phyloP scores from a whole-genome alignment of 2,797 vertebrate species.

The Spinus pinus region DNA sequence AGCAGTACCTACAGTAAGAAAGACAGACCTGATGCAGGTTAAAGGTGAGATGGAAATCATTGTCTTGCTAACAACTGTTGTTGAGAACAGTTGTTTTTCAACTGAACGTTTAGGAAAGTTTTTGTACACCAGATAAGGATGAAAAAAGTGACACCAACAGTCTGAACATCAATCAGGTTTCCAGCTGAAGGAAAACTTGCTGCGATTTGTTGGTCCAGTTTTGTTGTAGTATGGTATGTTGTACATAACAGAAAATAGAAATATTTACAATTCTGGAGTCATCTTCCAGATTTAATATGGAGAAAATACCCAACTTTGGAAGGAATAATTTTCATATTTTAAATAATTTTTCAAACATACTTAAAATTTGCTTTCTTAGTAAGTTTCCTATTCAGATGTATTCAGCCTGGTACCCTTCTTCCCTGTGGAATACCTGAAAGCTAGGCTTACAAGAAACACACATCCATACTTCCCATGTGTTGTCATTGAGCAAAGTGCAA shows the following conservation, averaged over 20 bases:
- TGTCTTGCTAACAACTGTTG: background rate
- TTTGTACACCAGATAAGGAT: background rate
- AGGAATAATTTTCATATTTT: background rate
- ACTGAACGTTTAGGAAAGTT: background rate
- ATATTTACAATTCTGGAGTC: background rate
- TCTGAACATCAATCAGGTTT: background rate
- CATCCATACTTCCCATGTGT: background rate
- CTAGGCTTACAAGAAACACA: background rate
- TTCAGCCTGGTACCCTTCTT: background rate
- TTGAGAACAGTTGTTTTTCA: background rate
- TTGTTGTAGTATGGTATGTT: background rate
- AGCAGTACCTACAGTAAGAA: background rate
- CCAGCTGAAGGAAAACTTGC: background rate
- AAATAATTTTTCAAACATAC: background rate
- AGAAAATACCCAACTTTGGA: background rate
- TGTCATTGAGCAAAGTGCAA: background rate
- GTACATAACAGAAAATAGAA: background rate
- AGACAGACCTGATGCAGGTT: background rate
- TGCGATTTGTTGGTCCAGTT: background rate
- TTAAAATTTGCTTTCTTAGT: background rate
- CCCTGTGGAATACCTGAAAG: rapidly evolving
- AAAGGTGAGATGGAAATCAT: conserved; percentile 40
- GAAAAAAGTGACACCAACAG: background rate
- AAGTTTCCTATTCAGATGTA: background rate
- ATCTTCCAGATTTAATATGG: background rate